phyloP scores from a whole-genome alignment of 2,797 vertebrate species.

The Etheostoma nigrum region DNA sequence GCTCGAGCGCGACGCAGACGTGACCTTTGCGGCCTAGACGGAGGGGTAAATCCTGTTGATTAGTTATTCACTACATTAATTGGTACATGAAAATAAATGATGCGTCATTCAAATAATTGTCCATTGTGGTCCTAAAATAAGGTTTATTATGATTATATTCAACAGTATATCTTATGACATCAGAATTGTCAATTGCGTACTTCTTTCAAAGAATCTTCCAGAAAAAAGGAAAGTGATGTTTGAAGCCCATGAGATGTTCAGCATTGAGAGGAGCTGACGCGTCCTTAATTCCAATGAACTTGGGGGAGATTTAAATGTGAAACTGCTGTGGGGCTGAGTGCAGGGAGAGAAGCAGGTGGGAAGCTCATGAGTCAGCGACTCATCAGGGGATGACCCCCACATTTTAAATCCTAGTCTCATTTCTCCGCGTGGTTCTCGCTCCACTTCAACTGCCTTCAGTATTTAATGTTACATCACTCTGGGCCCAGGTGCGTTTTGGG shows the following conservation, averaged over 20 bases:
- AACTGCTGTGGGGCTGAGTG: constrained; percentile 48
- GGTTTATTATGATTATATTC: background rate
- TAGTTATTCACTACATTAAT: too few species aligned
- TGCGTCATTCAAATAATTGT: too few species aligned
- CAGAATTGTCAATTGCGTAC: background rate
- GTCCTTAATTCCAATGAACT: constrained; percentile 62
- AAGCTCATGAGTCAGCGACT: constrained; percentile 7
- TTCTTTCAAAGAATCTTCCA: constrained; percentile 46
- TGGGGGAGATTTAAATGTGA: constrained; percentile 61
- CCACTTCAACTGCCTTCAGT: constrained; percentile 17
- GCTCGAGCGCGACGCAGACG: too few species aligned
- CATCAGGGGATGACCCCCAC: constrained; percentile 45
- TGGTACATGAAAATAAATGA: too few species aligned
- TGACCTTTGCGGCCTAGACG: too few species aligned
- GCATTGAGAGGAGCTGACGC: constrained; percentile 52
- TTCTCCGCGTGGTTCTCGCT: constrained; percentile 14
- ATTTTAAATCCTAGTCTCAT: constrained; percentile 42
- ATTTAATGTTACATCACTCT: constrained; percentile 54
- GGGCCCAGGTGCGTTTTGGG: background rate
- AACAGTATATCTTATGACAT: background rate
- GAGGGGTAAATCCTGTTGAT: too few species aligned
- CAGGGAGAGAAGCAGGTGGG: constrained; percentile 21
- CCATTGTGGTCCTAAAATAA: background rate
- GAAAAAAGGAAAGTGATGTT: constrained; percentile 27
- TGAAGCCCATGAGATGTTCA: constrained; percentile 25